Percentiles rank a stretch among this genome's conserved stretches.
Conservation (phyloP, 2,113 vertebrate species). For the Datnioides undecimradiatus region DNA sequence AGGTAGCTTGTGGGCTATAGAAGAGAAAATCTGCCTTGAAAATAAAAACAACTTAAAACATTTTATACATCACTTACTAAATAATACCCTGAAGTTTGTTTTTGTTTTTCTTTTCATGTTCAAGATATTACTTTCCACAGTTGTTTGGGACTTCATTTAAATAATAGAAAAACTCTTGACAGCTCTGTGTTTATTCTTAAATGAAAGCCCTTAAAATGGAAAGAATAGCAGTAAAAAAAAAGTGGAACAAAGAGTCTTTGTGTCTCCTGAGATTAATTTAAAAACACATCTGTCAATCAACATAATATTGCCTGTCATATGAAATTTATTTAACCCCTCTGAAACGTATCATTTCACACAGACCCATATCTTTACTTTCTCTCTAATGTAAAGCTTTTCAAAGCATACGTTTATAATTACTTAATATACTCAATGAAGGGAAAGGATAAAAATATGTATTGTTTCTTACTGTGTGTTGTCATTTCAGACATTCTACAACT, state of each 20-base stretch:
- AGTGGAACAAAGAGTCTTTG: slow-evolving; percentile 32
- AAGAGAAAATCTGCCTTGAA: slow-evolving; percentile 1
- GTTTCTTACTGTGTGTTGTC: slow-evolving; percentile 39
- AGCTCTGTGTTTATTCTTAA: slow-evolving; percentile 49
- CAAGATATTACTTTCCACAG: slow-evolving; percentile 23
- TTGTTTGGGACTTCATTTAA: slow-evolving; percentile 44
- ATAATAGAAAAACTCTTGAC: slow-evolving; percentile 48
- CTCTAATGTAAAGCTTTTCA: slow-evolving; percentile 11
- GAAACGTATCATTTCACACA: slow-evolving; percentile 20
- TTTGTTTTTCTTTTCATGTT: slow-evolving; percentile 42
- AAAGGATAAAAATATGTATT: slow-evolving; percentile 34
- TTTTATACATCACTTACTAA: slow-evolving; percentile 26
- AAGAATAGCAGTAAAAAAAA: slow-evolving; percentile 8
- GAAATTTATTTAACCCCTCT: slow-evolving; percentile 7
- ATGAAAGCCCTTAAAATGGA: slow-evolving; percentile 33
- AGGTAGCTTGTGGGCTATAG: neutral
- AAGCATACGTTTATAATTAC: slow-evolving; percentile 6
- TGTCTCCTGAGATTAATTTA: slow-evolving; percentile 24
- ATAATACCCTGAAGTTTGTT: slow-evolving; percentile 32
- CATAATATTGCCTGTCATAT: slow-evolving; percentile 17
- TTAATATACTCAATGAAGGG: slow-evolving; percentile 10
- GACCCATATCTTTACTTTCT: slow-evolving; percentile 13
- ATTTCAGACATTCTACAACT: slow-evolving; percentile 48
- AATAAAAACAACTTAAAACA: slow-evolving; percentile 1
- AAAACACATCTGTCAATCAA: slow-evolving; percentile 58